Evolutionary conservation across 1,140 invertebrate species (phyloP).

Genomic region (Pseudomyrmex sp.): DNA sequence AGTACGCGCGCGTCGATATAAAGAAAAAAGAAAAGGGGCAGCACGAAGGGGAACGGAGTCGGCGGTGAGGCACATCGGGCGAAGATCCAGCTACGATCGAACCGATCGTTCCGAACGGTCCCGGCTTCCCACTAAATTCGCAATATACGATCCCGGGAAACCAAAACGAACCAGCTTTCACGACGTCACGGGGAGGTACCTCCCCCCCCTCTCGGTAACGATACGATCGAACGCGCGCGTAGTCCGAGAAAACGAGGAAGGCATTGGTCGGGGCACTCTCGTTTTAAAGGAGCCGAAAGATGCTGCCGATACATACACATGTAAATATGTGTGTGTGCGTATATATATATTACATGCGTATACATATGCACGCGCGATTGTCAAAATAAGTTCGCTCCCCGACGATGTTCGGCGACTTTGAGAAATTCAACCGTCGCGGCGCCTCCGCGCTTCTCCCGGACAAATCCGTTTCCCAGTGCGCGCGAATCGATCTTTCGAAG

Average conservation of each 20-base stretch:
- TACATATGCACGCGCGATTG: constrained; percentile 26
- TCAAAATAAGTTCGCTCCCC: constrained; percentile 39
- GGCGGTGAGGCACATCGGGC: constrained; percentile 60
- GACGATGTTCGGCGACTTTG: constrained; percentile 25
- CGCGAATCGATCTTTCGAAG: constrained; percentile 25
- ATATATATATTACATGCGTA: not conserved
- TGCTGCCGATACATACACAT: constrained; percentile 1
- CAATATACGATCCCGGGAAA: constrained; percentile 76
- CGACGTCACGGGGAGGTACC: constrained; percentile 69
- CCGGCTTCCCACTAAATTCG: constrained; percentile 75
- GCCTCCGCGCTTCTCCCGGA: not conserved
- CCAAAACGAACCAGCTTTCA: constrained; percentile 75
- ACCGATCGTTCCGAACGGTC: constrained; percentile 74
- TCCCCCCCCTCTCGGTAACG: constrained; percentile 52
- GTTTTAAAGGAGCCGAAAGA: constrained; percentile 58
- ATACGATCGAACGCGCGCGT: constrained; percentile 71
- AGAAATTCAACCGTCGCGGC: constrained; percentile 11
- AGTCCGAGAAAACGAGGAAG: constrained; percentile 45
- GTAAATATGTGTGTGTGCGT: not conserved
- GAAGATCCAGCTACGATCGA: constrained; percentile 72
- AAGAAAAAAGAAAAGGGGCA: constrained; percentile 33
- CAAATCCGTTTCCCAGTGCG: not conserved
- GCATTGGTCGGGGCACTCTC: constrained; percentile 40
- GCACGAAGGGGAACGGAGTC: constrained; percentile 13
- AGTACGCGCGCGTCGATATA: constrained; percentile 66